Evolutionary conservation across 2,113 vertebrate species (phyloP).

Genomic region (Tinamus guttatus): DNA sequence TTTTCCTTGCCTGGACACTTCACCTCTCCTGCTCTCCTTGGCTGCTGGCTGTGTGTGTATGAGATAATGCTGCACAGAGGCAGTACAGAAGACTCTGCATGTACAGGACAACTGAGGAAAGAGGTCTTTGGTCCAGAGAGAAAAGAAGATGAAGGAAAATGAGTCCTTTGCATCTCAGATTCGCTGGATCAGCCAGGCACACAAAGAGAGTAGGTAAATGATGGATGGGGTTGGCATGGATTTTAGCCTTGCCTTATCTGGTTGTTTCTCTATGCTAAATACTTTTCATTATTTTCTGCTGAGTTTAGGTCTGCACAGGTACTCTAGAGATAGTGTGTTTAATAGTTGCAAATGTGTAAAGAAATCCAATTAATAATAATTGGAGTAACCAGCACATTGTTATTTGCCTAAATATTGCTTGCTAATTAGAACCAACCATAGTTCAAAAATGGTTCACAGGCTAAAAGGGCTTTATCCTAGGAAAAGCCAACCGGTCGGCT

Average conservation of each 20-base stretch:
- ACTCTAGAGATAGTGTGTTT: not conserved
- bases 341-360: conserved; percentile 37
- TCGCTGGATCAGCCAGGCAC: not conserved
- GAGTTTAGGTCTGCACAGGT: not conserved
- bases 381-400: not conserved
- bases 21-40: not conserved
- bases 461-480: not conserved
- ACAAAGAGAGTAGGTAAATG: not conserved
- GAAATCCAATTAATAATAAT: conserved; percentile 53
- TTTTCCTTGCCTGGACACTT: not conserved
- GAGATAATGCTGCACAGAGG: not conserved
- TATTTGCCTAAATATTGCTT: conserved; percentile 48
- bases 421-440: conserved; percentile 32
- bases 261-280: not conserved
- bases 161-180: not conserved
- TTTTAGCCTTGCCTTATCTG: not conserved
- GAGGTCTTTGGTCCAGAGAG: not conserved
- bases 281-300: not conserved
- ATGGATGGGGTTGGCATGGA: not conserved
- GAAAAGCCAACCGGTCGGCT: not conserved
- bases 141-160: conserved; percentile 16
- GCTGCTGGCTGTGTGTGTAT: not conserved
- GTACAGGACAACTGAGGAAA: not conserved
- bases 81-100: accelerated
- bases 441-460: conserved; percentile 5